Percentiles rank a stretch among this genome's conserved stretches.
Evolutionary conservation across 2,888 invertebrate species (phyloP).

Genomic region (Pecten maximus): DNA sequence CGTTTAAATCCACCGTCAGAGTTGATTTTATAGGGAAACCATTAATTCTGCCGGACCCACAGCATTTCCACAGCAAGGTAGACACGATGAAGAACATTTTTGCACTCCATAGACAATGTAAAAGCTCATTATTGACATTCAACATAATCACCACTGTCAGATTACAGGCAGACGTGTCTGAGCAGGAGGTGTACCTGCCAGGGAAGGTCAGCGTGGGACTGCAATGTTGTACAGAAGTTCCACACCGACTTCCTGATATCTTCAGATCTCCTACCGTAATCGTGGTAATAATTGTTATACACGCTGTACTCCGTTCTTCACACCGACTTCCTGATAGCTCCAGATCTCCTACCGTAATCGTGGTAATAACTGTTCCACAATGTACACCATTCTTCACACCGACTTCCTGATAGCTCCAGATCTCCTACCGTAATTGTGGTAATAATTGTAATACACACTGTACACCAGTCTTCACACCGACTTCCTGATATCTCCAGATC

Average conservation of each 20-base stretch:
- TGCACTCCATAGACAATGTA: constrained; percentile 5
- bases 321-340: too few relatives aligned
- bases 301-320: too few relatives aligned
- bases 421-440: neutral
- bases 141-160: neutral
- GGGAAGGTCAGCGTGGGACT: neutral
- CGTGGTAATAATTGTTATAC: neutral
- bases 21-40: neutral
- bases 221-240: neutral
- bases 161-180: neutral
- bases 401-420: neutral
- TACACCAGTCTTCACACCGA: too few relatives aligned
- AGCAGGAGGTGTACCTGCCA: neutral
- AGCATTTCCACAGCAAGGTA: neutral
- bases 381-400: neutral
- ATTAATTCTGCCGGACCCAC: neutral
- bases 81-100: neutral
- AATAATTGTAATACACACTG: neutral
- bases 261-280: neutral
- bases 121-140: constrained; percentile 5
- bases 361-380: neutral
- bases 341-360: too few relatives aligned
- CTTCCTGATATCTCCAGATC: too few relatives aligned
- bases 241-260: neutral
- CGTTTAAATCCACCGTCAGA: neutral